A percentile compares a stretch with the other conserved stretches of the same genome.
Evolutionary conservation across 2,888 invertebrate genomes (phyloP).

Genomic region (Leptothorax acervorum): DNA sequence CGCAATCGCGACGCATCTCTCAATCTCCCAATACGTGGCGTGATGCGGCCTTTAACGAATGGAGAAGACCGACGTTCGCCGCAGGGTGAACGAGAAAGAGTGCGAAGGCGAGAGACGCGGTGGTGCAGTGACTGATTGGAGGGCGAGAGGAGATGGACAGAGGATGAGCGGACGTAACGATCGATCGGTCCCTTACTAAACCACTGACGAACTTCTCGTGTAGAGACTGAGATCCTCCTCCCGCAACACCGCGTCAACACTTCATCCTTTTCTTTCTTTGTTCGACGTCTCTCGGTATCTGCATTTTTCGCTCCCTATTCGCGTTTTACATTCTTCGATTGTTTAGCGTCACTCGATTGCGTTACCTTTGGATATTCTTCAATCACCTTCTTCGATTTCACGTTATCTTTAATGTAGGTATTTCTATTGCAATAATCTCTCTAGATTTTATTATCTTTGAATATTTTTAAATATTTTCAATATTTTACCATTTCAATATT

Average conservation of each 20-base stretch:
- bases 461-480: neutral
- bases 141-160: constrained; percentile 45
- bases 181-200: constrained; percentile 79
- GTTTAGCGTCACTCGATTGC: neutral
- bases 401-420: neutral
- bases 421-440: neutral
- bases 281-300: constrained; percentile 12
- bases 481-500: neutral
- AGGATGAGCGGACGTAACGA: constrained; percentile 76
- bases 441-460: neutral
- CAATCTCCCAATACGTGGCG: constrained; percentile 10
- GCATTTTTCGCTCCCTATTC: neutral
- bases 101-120: constrained; percentile 57
- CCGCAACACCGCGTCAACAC: constrained; percentile 64
- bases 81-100: constrained; percentile 42
- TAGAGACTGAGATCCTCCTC: constrained; percentile 63
- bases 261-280: constrained; percentile 48
- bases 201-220: constrained; percentile 70
- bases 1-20: constrained; percentile 40
- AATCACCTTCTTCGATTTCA: too few relatives aligned
- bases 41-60: constrained; percentile 15
- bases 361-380: neutral
- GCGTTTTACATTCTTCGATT: constrained; percentile 6
- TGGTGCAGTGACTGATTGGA: constrained; percentile 51
- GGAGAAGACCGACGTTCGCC: neutral